Evolutionary conservation across 1,140 invertebrate genomes (phyloP).

Genomic region (Drosophila bocqueti): DNA sequence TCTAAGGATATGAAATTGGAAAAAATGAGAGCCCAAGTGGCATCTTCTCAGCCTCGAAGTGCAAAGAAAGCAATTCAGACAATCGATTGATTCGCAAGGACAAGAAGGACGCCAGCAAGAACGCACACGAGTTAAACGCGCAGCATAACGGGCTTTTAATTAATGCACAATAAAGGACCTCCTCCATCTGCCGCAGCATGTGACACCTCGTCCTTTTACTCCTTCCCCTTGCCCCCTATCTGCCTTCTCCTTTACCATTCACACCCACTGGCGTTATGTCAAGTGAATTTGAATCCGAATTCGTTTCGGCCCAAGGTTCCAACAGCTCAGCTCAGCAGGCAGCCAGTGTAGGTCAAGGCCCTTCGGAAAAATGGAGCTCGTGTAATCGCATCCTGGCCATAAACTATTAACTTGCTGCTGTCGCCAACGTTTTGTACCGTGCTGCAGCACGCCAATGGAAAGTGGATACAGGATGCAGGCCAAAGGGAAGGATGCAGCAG

Average conservation of each 20-base stretch:
- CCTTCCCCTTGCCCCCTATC: background rate
- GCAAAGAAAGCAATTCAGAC: slow-evolving; percentile 46
- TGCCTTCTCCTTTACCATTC: background rate
- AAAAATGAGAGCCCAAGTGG: slow-evolving; percentile 2
- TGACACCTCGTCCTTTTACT: slow-evolving; percentile 17
- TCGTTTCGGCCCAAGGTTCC: slow-evolving; percentile 61
- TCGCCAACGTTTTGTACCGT: slow-evolving; percentile 38
- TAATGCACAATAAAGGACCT: slow-evolving; percentile 72
- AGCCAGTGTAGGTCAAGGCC: slow-evolving; percentile 75
- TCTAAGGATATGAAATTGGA: slow-evolving; percentile 3
- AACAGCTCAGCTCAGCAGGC: slow-evolving; percentile 15
- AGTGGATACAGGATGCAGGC: slow-evolving; percentile 2
- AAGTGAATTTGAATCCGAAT: slow-evolving; percentile 68
- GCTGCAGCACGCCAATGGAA: slow-evolving; percentile 37
- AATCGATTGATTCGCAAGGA: slow-evolving; percentile 79
- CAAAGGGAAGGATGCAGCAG: background rate
- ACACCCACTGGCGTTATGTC: slow-evolving; percentile 32
- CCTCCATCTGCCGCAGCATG: slow-evolving; percentile 19
- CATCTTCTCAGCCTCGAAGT: slow-evolving; percentile 32
- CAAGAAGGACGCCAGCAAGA: slow-evolving; percentile 29
- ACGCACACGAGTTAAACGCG: slow-evolving; percentile 43
- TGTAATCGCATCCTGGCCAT: slow-evolving; percentile 62
- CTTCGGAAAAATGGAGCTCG: slow-evolving; percentile 43
- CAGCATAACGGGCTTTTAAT: slow-evolving; percentile 73
- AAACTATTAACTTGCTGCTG: slow-evolving; percentile 77